Evolutionary conservation across 2,113 vertebrate species (phyloP).

Genomic region (Pao palembangensis): DNA sequence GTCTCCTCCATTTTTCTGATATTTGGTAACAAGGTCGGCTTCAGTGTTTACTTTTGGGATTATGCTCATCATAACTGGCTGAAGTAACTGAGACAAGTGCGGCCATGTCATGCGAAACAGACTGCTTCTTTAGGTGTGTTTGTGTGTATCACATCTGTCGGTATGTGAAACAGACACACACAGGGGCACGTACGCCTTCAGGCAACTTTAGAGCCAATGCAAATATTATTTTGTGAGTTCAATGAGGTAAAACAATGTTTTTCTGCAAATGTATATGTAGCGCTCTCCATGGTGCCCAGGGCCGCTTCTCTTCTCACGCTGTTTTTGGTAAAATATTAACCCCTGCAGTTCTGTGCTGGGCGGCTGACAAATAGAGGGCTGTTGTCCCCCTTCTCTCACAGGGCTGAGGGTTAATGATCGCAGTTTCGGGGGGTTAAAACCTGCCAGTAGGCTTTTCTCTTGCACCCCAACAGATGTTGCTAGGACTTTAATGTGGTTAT

Average conservation of each 20-base stretch:
- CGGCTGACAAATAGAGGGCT: conserved; percentile 90
- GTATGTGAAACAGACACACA: conserved; percentile 2
- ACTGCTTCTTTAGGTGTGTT: too few relatives aligned
- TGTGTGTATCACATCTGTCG: background rate
- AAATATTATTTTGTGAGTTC: conserved; percentile 39
- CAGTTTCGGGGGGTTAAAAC: conserved; percentile 88
- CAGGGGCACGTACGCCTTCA: background rate
- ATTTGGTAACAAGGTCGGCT: background rate
- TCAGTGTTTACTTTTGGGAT: conserved; percentile 1
- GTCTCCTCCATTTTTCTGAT: conserved; percentile 1
- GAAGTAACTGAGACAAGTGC: background rate
- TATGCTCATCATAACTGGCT: background rate
- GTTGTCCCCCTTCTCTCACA: conserved; percentile 88
- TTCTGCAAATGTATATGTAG: conserved; percentile 68
- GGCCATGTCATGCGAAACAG: background rate
- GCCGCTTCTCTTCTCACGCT: conserved; percentile 86
- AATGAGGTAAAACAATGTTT: conserved; percentile 54
- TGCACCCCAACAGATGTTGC: conserved; percentile 94
- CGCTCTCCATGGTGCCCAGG: conserved; percentile 79
- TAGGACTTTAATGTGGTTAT: conserved; percentile 97
- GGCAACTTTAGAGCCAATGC: conserved; percentile 13
- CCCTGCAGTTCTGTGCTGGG: conserved; percentile 72
- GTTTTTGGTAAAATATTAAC: conserved; percentile 91
- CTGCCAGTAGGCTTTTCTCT: conserved; percentile 90
- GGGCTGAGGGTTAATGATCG: conserved; percentile 92